A percentile compares a stretch with the other conserved stretches of the same genome.
These are phyloP conservation scores for Upupa epops DNA, from an alignment of 2,113 vertebrate species.

Conservation along the genomic window DNA sequence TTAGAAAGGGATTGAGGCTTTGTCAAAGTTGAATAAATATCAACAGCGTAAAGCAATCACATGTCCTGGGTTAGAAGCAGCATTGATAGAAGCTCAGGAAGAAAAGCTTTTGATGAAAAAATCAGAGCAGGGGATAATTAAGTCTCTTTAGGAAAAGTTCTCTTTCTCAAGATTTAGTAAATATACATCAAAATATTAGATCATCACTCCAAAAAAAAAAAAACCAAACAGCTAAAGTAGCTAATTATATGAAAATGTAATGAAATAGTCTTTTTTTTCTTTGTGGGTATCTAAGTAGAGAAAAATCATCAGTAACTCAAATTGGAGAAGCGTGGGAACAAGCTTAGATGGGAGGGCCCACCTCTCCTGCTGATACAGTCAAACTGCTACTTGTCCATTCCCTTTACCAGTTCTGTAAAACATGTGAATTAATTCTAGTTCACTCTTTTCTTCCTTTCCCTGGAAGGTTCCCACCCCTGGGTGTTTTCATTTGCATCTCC, in stretches of 20 bases:
- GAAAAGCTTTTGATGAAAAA: no score
- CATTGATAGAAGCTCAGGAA: no score
- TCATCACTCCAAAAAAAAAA: not conserved
- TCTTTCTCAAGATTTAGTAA: not conserved
- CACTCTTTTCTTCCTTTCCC: not conserved
- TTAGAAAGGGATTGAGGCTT: no score
- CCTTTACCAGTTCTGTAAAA: not conserved
- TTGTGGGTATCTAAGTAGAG: not conserved
- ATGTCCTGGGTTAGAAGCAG: no score
- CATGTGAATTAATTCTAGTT: not conserved
- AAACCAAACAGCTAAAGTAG: not conserved
- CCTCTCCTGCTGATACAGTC: not conserved
- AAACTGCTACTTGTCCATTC: not conserved
- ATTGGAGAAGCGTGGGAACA: not conserved
- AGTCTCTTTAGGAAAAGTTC: no score
- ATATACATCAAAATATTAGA: not conserved
- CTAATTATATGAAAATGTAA: not conserved
- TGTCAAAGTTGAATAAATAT: no score
- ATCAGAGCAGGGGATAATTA: no score
- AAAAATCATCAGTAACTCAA: not conserved
- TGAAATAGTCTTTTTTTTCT: not conserved
- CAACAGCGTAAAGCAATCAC: no score
- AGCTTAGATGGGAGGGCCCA: not conserved
- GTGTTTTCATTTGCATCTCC: not conserved
- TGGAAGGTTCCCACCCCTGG: accelerated